Evolutionary conservation across 1,140 invertebrate species (phyloP), one percentile per base, ranked within the genome.

Genomic region (Heliothis subflexa): DNA sequence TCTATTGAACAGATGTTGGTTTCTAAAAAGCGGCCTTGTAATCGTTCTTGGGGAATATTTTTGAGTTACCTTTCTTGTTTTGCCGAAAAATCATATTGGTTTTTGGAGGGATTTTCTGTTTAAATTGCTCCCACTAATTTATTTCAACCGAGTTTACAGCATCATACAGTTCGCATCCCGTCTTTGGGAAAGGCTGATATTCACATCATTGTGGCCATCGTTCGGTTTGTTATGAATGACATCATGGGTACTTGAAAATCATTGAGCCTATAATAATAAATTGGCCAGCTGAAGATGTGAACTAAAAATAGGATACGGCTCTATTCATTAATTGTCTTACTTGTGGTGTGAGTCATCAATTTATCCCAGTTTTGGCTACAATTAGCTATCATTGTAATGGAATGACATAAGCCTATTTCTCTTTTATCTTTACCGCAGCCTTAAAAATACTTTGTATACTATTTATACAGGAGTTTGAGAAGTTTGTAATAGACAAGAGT

Each of bases 1-100:
- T 73, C n/a, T 47, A 74, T 74, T 79, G 47, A 66, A 78, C 61
- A 78, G 40, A 77, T 77, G 75, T 78, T 61, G 40, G 25, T 45
- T 55, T 40, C 28, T 52, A 9, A n/a, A 62, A 64, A 10, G 12
- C 50, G 21, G 21, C 4, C 16, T 52, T 52, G 14, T 16, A 3
- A 59, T 47, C 21, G n/a, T 12, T 71, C 33, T 59, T 16, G n/a
- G 28, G 28, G 13, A 68, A 13, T 68, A 18, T 14, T 71, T 40
- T n/a, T 28, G 21, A 25, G 4, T 16, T 4, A 33, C 33, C 33
- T 33, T 33, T 33, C 33, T 2, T 33, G 33, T 33, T 33, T 33
- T 33, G 33, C 33, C 33, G 33, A 33, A 7, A 33, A 33, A 33
- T 33, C 3, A 33, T 4, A 2, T 28, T 28, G 4, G 28, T 28